Evolutionary conservation across 2,888 invertebrate species (phyloP).

Genomic region (Cantharis rustica): DNA sequence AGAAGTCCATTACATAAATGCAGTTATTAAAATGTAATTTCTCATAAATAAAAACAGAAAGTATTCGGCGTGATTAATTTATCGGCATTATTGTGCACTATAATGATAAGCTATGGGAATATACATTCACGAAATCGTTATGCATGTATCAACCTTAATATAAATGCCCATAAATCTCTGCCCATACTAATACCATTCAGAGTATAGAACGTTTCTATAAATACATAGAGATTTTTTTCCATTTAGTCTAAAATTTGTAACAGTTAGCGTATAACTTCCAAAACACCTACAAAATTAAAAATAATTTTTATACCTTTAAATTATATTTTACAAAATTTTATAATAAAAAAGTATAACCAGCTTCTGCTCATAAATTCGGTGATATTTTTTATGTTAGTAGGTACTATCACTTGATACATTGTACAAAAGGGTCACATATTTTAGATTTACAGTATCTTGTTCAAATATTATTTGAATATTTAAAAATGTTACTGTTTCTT

Average conservation of each 20-base stretch:
- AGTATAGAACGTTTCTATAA: neutral
- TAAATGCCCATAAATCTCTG: neutral
- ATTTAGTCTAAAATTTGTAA: neutral
- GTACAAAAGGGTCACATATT: neutral
- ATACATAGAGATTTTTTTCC: neutral
- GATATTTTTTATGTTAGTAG: neutral
- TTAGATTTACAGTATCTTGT: neutral
- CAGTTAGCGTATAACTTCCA: neutral
- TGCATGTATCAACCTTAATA: neutral
- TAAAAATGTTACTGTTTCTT: neutral
- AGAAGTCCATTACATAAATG: neutral
- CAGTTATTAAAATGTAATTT: neutral
- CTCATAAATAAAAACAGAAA: neutral
- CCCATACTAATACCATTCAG: neutral
- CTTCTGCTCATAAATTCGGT: neutral
- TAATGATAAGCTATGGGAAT: neutral
- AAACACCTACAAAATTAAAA: neutral
- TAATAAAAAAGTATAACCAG: neutral
- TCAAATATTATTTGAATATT: neutral
- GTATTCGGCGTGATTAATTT: neutral
- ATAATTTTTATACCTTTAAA: neutral
- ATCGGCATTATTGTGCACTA: neutral
- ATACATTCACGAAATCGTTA: neutral
- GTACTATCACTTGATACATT: neutral
- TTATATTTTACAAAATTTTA: neutral